Conservation (phyloP, 2,113 vertebrate genomes). For the Porphyrio hochstetteri region DNA sequence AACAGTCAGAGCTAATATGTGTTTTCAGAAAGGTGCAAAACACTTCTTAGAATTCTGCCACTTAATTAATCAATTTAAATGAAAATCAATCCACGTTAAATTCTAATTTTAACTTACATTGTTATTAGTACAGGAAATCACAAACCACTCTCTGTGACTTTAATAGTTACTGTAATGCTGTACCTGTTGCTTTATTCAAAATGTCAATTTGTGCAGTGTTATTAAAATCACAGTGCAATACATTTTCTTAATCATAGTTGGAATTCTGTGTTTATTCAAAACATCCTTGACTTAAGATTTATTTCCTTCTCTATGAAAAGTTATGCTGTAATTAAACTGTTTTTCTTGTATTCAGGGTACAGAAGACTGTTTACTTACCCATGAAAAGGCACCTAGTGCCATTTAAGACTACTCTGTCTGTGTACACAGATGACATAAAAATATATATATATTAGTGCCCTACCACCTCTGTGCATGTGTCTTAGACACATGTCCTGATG, state of each 20-base stretch:
- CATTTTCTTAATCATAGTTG: background rate
- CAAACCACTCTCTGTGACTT: background rate
- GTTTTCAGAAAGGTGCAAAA: background rate
- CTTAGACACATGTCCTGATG: background rate
- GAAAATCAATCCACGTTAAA: background rate
- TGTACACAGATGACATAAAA: no score
- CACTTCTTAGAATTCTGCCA: background rate
- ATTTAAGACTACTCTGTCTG: background rate
- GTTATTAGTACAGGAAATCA: background rate
- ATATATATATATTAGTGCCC: no score
- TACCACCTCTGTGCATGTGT: background rate
- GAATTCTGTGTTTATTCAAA: background rate
- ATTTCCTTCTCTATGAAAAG: background rate
- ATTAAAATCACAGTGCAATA: background rate
- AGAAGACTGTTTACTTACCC: background rate
- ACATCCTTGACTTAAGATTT: background rate
- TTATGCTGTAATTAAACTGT: background rate
- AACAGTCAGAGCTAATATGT: background rate
- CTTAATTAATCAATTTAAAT: background rate
- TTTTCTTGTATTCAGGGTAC: background rate
- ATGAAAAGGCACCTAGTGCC: background rate
- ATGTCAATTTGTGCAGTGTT: background rate
- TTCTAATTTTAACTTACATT: background rate
- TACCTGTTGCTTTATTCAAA: background rate
- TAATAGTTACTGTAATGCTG: background rate